phyloP scores from a whole-genome alignment of 2,113 vertebrate genomes.

The Phalacrocorax brasilianus region DNA sequence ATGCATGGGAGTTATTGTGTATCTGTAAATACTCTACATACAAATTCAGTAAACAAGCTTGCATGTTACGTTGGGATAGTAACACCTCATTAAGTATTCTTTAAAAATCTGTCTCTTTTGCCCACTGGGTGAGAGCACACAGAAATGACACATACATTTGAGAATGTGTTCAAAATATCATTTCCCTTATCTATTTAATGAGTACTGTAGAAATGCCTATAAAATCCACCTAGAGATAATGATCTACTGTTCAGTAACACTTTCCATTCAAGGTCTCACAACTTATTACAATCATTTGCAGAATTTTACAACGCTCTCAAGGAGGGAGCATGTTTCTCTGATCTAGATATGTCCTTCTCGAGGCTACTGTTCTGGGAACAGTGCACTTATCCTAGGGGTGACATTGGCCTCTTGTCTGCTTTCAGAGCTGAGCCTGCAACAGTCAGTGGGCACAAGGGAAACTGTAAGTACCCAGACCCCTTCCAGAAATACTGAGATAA shows the following conservation, averaged over 20 bases:
- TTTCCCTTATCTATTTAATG: not conserved
- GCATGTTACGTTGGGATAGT: not conserved
- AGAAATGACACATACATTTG: not conserved
- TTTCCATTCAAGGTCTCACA: not conserved
- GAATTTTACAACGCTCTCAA: not conserved
- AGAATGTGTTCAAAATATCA: not conserved
- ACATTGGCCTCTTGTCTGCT: not conserved
- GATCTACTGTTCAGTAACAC: not conserved
- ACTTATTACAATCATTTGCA: not conserved
- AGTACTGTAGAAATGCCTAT: not conserved
- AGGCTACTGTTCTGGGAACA: not conserved
- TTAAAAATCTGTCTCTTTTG: not conserved
- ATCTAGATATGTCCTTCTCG: not conserved
- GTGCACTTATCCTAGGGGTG: not conserved
- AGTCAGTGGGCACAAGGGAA: not conserved
- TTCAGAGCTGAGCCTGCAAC: not conserved
- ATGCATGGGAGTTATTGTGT: not conserved
- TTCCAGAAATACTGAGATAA: not conserved
- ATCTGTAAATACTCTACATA: not conserved
- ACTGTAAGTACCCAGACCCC: not conserved
- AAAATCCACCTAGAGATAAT: not conserved
- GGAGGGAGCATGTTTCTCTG: not conserved
- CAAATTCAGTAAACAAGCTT: not conserved
- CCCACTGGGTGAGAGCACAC: not conserved
- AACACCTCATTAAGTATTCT: not conserved